Evolutionary conservation across 2,888 invertebrate genomes (phyloP).

Genomic region (Dendrolimus pini): DNA sequence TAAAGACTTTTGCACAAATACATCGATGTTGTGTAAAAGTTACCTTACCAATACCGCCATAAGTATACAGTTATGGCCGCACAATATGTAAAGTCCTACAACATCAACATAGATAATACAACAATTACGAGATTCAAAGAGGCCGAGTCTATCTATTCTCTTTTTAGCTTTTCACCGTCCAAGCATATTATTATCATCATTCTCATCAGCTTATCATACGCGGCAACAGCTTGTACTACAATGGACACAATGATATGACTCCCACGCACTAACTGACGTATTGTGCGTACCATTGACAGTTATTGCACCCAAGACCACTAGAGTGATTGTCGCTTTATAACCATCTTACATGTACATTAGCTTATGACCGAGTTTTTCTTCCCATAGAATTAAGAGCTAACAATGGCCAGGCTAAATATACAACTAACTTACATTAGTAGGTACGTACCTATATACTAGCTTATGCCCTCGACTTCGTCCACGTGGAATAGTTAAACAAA

Average conservation of each 20-base stretch:
- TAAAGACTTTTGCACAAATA: no score
- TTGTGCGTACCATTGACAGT: conserved; percentile 42
- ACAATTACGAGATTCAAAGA: background rate
- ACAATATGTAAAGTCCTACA: background rate
- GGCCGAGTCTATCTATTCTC: background rate
- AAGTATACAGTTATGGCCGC: no score
- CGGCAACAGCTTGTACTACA: conserved; percentile 23
- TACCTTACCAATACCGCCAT: no score
- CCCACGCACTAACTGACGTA: conserved; percentile 48
- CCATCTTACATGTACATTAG: conserved; percentile 31
- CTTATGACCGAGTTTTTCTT: background rate
- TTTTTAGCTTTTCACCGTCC: conserved; percentile 14
- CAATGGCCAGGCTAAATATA: no score
- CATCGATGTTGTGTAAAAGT: no score
- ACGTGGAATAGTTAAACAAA: no score
- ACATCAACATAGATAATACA: background rate
- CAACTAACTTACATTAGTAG: no score
- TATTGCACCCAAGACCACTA: conserved; percentile 22
- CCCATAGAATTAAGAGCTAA: background rate
- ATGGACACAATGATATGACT: conserved; percentile 40
- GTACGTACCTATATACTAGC: no score
- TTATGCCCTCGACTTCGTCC: no score
- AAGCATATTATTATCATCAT: conserved; percentile 11
- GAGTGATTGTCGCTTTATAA: conserved; percentile 22
- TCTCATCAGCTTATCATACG: conserved; percentile 26